Evolutionary conservation across 1,140 invertebrate species (phyloP).

Genomic region (Microplitis mediator): DNA sequence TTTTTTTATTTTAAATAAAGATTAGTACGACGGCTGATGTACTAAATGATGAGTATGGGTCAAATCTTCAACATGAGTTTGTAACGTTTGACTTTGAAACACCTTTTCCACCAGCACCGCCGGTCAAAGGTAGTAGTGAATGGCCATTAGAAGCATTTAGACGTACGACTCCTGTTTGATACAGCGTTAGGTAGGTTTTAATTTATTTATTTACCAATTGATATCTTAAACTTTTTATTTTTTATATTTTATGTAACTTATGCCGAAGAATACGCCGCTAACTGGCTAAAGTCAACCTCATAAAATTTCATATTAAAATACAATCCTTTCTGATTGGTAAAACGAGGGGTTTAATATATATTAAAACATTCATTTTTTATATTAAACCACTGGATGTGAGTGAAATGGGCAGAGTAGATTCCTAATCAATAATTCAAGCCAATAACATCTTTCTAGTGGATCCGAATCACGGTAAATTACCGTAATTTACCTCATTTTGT

Average conservation of each 20-base stretch:
- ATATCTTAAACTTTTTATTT: neutral
- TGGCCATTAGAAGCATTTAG: conserved; percentile 60
- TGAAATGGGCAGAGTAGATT: too few relatives aligned
- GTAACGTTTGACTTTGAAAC: conserved; percentile 61
- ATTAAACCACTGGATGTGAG: too few relatives aligned
- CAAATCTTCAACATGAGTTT: conserved; percentile 54
- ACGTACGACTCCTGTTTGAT: conserved; percentile 64
- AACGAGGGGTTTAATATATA: too few relatives aligned
- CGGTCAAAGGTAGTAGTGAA: conserved; percentile 43
- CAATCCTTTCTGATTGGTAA: too few relatives aligned
- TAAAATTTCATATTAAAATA: too few relatives aligned
- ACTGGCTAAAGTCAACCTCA: too few relatives aligned
- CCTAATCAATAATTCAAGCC: too few relatives aligned
- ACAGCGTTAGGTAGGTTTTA: conserved; percentile 52
- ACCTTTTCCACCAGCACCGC: conserved; percentile 50
- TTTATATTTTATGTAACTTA: neutral
- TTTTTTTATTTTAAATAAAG: conserved; percentile 38
- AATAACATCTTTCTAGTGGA: too few relatives aligned
- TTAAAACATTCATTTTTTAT: too few relatives aligned
- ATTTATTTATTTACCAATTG: conserved; percentile 18
- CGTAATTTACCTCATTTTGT: too few relatives aligned
- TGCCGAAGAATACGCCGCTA: too few relatives aligned
- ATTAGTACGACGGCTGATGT: conserved; percentile 66
- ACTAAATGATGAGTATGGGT: conserved; percentile 58
- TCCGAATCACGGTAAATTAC: too few relatives aligned